phyloP scores from a whole-genome alignment of 1,140 invertebrate genomes.

The Leucophenga varia region DNA sequence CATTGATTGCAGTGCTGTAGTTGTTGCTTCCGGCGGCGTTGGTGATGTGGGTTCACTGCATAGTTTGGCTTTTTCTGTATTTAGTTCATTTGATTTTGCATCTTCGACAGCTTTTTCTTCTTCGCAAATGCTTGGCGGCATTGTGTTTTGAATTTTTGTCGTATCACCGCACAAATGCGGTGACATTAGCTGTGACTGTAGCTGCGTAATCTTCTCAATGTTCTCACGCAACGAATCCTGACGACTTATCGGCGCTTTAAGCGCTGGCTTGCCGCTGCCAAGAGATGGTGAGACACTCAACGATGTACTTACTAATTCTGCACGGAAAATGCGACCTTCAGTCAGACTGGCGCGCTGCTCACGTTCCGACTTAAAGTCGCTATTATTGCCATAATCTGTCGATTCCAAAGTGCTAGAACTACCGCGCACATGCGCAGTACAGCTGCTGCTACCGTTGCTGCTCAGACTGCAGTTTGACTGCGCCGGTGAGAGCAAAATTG shows the following conservation, averaged over 20 bases:
- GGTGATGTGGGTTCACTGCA: too few species aligned
- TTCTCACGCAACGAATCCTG: conserved; percentile 52
- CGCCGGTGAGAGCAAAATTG: conserved; percentile 29
- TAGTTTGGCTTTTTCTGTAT: too few species aligned
- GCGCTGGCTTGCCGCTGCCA: conserved; percentile 9
- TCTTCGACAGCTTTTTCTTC: not conserved
- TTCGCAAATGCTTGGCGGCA: conserved; percentile 11
- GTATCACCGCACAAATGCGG: conserved; percentile 39
- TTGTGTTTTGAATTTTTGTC: conserved; percentile 15
- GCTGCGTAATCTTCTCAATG: conserved; percentile 53
- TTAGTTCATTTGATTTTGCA: too few species aligned
- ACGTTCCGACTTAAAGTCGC: conserved; percentile 10
- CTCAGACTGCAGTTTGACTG: conserved; percentile 43
- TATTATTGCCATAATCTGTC: conserved; percentile 20
- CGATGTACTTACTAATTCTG: conserved; percentile 49
- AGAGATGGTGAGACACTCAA: conserved; percentile 19
- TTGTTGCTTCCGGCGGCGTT: conserved; percentile 13
- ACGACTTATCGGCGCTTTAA: conserved; percentile 31
- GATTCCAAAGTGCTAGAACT: conserved; percentile 8
- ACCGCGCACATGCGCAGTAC: too few species aligned
- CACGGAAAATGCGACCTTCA: conserved; percentile 41
- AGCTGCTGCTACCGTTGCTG: conserved; percentile 21
- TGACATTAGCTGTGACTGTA: conserved; percentile 55
- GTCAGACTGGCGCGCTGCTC: conserved; percentile 4
- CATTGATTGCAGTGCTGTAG: too few species aligned